Evolutionary conservation across 2,797 vertebrate species (phyloP).

Genomic region (Crax fasciolata): DNA sequence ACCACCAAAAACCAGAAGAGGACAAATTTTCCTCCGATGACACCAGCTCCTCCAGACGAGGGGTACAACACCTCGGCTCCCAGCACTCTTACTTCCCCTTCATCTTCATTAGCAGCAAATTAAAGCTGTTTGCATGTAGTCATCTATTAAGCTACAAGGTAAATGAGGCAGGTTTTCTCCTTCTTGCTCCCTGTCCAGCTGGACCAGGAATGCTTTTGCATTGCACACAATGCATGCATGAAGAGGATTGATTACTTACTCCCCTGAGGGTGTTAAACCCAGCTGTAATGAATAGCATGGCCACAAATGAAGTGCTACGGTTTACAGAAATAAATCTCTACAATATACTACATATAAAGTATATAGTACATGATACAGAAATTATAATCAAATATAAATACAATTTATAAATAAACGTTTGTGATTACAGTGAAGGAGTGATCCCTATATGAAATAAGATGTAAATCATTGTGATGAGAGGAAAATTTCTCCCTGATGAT

Average conservation of each 20-base stretch:
- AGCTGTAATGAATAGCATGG: background rate
- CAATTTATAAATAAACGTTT: accelerated
- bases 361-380: accelerated
- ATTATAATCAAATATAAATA: background rate
- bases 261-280: background rate
- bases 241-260: background rate
- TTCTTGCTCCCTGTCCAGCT: background rate
- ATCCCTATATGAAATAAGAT: background rate
- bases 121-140: background rate
- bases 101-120: background rate
- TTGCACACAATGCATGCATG: background rate
- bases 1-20: background rate
- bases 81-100: background rate
- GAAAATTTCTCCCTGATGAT: background rate
- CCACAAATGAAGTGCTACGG: background rate
- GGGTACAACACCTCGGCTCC: background rate
- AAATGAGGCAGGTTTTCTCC: background rate
- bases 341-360: background rate
- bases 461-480: background rate
- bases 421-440: background rate
- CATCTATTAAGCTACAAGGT: background rate
- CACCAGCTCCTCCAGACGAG: background rate
- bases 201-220: background rate
- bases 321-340: background rate
- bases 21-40: background rate